Conservation (phyloP, 2,797 vertebrate species). For the Siniperca scherzeri region DNA sequence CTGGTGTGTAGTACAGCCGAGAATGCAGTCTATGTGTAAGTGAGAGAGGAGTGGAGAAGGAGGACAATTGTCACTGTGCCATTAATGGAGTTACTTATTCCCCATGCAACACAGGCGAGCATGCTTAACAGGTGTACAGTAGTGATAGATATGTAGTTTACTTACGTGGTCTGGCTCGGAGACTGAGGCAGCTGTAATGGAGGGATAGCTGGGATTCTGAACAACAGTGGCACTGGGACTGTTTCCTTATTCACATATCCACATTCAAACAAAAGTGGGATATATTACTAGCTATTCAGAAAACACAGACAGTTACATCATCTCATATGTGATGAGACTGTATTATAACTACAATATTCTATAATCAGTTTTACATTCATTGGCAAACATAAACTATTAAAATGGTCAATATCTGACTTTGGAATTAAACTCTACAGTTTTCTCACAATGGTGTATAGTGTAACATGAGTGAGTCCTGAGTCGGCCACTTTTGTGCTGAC, state of each 20-base stretch:
- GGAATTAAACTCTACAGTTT: neutral
- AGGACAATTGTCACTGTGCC: constrained; percentile 37
- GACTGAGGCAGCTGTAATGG: constrained; percentile 49
- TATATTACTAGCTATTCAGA: neutral
- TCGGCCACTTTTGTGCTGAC: no score
- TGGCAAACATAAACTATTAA: neutral
- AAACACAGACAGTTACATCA: neutral
- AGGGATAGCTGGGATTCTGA: constrained; percentile 50
- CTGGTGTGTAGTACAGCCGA: neutral
- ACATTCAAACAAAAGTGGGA: neutral
- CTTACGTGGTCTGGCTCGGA: constrained; percentile 18
- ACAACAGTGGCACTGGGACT: constrained; percentile 13
- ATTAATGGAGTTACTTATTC: constrained; percentile 35
- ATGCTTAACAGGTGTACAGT: constrained; percentile 52
- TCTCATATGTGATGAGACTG: neutral
- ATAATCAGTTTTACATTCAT: no score
- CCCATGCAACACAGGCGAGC: constrained; percentile 11
- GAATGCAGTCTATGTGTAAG: neutral
- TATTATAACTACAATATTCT: neutral
- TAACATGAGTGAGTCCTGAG: no score
- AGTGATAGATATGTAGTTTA: constrained; percentile 40
- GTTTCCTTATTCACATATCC: neutral
- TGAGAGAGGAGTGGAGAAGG: neutral
- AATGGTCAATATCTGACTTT: neutral
- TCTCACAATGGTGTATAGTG: no score